Conservation (phyloP, 2,888 invertebrate genomes). For the Pollenia labialis region DNA sequence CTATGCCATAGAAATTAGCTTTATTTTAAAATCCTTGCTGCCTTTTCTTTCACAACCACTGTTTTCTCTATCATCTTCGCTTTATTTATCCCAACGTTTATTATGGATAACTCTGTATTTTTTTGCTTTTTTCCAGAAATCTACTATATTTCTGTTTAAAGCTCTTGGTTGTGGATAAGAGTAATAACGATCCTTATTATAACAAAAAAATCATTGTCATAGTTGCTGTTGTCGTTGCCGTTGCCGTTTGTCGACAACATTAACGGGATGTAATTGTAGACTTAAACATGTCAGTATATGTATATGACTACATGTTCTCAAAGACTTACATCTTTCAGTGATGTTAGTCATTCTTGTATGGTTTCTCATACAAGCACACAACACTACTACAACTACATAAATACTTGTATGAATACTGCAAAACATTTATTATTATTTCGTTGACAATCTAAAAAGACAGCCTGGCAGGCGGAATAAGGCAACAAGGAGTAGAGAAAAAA, state of each 20-base stretch:
- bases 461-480: not conserved
- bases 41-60: not conserved
- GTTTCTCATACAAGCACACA: conserved; percentile 18
- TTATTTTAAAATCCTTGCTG: not conserved
- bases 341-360: conserved; percentile 59
- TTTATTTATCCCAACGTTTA: not conserved
- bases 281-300: conserved; percentile 40
- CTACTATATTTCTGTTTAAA: not conserved
- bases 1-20: too few species aligned
- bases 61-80: not conserved
- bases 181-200: conserved; percentile 35
- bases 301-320: conserved; percentile 31
- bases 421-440: conserved; percentile 48
- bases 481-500: not conserved
- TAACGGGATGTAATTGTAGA: conserved; percentile 49
- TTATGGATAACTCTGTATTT: not conserved
- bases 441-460: conserved; percentile 42
- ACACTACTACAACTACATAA: conserved; percentile 20
- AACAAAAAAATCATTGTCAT: conserved; percentile 61
- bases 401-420: conserved; percentile 31
- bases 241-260: conserved; percentile 31
- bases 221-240: conserved; percentile 32
- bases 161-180: not conserved
- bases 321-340: conserved; percentile 36
- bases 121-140: not conserved